Percentiles rank a stretch among this genome's conserved stretches.
Evolutionary conservation across 2,113 vertebrate species (phyloP).

Genomic region (Takifugu bimaculatus): DNA sequence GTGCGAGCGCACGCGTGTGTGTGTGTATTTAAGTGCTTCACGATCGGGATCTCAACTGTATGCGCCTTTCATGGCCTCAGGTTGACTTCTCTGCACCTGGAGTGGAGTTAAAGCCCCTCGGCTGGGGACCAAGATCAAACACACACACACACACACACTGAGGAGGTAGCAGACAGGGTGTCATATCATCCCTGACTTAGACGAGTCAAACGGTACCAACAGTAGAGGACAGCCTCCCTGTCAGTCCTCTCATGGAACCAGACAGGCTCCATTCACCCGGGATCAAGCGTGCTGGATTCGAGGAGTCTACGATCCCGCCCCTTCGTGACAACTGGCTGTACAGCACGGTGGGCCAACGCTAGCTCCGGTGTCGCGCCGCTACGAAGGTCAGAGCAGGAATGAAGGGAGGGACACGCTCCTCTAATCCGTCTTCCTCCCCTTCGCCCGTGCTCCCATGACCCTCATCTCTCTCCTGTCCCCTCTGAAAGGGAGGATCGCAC

Average conservation of each 20-base stretch:
- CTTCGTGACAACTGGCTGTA: slow-evolving; percentile 27
- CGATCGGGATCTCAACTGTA: slow-evolving; percentile 40
- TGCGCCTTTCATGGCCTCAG: slow-evolving; percentile 59
- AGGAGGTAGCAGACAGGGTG: slow-evolving; percentile 36
- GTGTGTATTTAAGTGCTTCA: slow-evolving; percentile 12
- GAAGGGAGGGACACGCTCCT: slow-evolving; percentile 57
- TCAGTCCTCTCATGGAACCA: slow-evolving; percentile 42
- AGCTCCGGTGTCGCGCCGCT: slow-evolving; percentile 46
- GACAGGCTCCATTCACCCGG: slow-evolving; percentile 33
- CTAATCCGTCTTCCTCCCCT: slow-evolving; percentile 55
- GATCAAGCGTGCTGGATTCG: slow-evolving; percentile 44
- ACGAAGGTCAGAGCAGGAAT: slow-evolving; percentile 62
- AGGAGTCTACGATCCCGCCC: slow-evolving; percentile 33
- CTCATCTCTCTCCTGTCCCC: slow-evolving; percentile 45
- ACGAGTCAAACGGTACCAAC: slow-evolving; percentile 55
- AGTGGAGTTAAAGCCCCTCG: slow-evolving; percentile 58
- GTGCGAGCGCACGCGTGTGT: slow-evolving; percentile 19
- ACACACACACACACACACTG: slow-evolving; percentile 27
- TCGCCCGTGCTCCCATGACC: slow-evolving; percentile 45
- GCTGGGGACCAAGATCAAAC: slow-evolving; percentile 63
- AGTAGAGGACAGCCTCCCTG: slow-evolving; percentile 43
- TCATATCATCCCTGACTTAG: slow-evolving; percentile 52
- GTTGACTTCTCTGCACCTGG: slow-evolving; percentile 71
- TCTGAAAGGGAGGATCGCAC: slow-evolving; percentile 24
- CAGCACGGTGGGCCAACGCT: slow-evolving; percentile 58